Evolutionary conservation across 2,797 vertebrate species (phyloP).

Genomic region (Allobates femoralis): DNA sequence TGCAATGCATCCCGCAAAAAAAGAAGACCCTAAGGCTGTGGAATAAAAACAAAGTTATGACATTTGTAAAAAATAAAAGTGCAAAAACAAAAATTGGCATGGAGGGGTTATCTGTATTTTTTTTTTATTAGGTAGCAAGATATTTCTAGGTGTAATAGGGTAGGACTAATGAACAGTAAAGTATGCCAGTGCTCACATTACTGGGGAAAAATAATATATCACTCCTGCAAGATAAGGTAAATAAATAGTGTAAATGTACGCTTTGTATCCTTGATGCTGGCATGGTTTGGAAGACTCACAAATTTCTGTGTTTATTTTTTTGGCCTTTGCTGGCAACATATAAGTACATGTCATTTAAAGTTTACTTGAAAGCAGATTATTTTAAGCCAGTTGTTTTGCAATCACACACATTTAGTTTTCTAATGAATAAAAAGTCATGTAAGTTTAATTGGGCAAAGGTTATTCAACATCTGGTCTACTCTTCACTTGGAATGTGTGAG

Average conservation of each 20-base stretch:
- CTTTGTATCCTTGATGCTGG: not conserved
- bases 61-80: no score
- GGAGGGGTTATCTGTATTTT: no score
- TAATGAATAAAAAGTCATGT: not conserved
- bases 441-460: not conserved
- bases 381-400: not conserved
- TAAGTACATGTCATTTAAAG: not conserved
- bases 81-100: no score
- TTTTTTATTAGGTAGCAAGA: no score
- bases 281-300: not conserved
- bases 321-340: not conserved
- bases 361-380: not conserved
- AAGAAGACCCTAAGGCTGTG: no score
- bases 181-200: not conserved
- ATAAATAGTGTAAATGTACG: not conserved
- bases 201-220: not conserved
- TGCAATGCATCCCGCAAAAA: no score
- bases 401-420: not conserved
- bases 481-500: no score
- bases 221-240: not conserved
- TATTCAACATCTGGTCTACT: not conserved
- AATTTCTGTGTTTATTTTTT: not conserved
- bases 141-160: not conserved
- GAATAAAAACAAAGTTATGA: no score
- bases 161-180: not conserved